Evolutionary conservation across 2,888 invertebrate genomes (phyloP).

Genomic region (Nemurella pictetii): DNA sequence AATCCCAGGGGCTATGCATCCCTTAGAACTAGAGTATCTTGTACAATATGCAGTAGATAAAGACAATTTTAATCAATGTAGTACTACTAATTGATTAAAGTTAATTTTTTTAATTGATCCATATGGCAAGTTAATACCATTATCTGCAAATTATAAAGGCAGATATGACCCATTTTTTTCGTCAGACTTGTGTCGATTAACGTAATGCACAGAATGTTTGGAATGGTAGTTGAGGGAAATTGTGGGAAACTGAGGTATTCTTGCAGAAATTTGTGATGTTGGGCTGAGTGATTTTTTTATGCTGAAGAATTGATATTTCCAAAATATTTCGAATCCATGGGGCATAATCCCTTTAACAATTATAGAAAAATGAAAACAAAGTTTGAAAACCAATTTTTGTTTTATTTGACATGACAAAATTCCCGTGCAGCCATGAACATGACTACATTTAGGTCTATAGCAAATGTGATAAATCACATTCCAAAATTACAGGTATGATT

Average conservation of each 20-base stretch:
- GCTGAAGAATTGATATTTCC: too few relatives aligned
- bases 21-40: constrained; percentile 88
- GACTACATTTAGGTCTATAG: not conserved
- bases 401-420: not conserved
- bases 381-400: not conserved
- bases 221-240: too few relatives aligned
- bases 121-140: too few relatives aligned
- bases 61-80: constrained; percentile 4
- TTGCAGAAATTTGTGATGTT: too few relatives aligned
- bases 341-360: not conserved
- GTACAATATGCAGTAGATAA: constrained; percentile 57
- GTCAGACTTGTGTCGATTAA: too few relatives aligned
- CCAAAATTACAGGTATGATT: not conserved
- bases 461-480: not conserved
- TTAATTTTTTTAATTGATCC: too few relatives aligned
- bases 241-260: too few relatives aligned
- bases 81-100: too few relatives aligned
- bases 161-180: too few relatives aligned
- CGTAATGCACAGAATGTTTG: too few relatives aligned
- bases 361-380: not conserved
- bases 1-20: constrained; percentile 84
- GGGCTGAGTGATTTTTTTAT: too few relatives aligned
- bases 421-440: not conserved
- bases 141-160: too few relatives aligned
- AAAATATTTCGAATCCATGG: constrained; percentile 11